Base-by-base conservation (phyloP, 2,113 vertebrate species). In the Rhynchomys soricoides region DNA sequence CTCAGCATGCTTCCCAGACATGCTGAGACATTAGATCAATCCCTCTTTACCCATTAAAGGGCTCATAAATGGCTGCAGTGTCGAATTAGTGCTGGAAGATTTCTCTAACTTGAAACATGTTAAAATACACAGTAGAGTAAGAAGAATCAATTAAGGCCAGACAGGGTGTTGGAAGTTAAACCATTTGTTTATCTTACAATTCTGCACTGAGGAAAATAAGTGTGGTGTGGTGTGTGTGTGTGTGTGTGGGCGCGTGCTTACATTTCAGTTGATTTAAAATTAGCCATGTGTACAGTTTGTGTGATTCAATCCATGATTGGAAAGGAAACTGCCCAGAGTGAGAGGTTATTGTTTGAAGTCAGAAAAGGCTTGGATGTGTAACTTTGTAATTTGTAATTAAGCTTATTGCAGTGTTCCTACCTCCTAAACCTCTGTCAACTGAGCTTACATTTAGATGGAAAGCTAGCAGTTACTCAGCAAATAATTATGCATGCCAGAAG, bases 51-150 rank as follows among this genome's bases (percentile, higher is more conserved):
- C 22, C 96, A 94, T 98, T 97, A 98, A 98, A 96, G 71, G 66
- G 94, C 88, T 17, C 95, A 97, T 97, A 97, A 96, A 91, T 0
- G 52, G 96, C 97, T 98, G 83, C 95, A 86, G 77, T 98, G 97
- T 97, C 95, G 70, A 98, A 99, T 99, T 98, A 98, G 98, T 98
- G 98, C 97, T 97, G 96, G 98, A 97, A 98, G 98, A 98, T 98
- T 98, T 98, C 97, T 98, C 96, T 89, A 97, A 87, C 97, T 97
- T 96, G 83, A 97, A 98, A 97, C 95, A 96, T 0, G 96, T 98
- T 98, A 96, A 97, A 98, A 98, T 96, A 96, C 98, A 95, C 98
- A 98, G 98, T 95, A 98, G 98, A 97, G 97, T 97, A 98, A 98
- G 95, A 98, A 98, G 98, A 98, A 98, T 98, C 98, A 98, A 98